Evolutionary conservation across 1,140 invertebrate genomes (phyloP).

Genomic region (Drosophila kurseongensis): DNA sequence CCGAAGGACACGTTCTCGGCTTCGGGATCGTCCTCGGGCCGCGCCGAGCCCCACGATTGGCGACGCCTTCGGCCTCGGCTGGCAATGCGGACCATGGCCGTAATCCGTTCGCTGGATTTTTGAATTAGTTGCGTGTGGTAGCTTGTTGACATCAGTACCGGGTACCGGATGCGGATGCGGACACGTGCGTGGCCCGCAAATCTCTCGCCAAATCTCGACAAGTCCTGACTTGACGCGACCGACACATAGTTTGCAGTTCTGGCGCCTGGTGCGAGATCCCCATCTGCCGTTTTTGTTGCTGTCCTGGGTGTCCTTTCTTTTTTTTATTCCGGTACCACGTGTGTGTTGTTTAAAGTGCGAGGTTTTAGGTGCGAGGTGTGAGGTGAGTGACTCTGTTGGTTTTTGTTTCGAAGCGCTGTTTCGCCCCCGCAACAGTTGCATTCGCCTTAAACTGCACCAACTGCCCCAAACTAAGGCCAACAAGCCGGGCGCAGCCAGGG

Average conservation of each 20-base stretch:
- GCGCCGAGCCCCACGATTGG: slow-evolving; percentile 33
- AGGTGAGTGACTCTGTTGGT: slow-evolving; percentile 49
- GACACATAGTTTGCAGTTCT: slow-evolving; percentile 27
- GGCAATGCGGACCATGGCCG: slow-evolving; percentile 32
- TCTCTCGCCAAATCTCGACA: slow-evolving; percentile 37
- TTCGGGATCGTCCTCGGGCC: neutral
- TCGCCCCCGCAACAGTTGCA: slow-evolving; percentile 52
- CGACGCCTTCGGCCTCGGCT: slow-evolving; percentile 16
- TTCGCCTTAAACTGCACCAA: slow-evolving; percentile 8
- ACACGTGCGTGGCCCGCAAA: slow-evolving; percentile 47
- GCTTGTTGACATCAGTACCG: slow-evolving; percentile 84
- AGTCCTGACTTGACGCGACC: slow-evolving; percentile 12
- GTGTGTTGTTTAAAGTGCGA: slow-evolving; percentile 20
- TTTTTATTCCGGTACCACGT: slow-evolving; percentile 14
- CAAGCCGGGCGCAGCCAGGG: neutral
- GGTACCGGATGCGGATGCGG: slow-evolving; percentile 75
- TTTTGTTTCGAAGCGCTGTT: slow-evolving; percentile 5
- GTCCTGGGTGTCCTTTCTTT: slow-evolving; percentile 10
- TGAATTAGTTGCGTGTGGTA: slow-evolving; percentile 84
- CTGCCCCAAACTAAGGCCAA: slow-evolving; percentile 1
- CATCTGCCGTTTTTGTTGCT: slow-evolving; percentile 1
- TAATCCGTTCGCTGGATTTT: slow-evolving; percentile 84
- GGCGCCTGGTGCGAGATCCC: neutral
- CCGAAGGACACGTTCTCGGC: neutral
- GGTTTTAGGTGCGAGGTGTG: slow-evolving; percentile 1